A percentile compares a stretch with the other conserved stretches of the same genome.
Conservation (phyloP, 2,797 vertebrate genomes). For the Tympanoctomys barrerae region DNA sequence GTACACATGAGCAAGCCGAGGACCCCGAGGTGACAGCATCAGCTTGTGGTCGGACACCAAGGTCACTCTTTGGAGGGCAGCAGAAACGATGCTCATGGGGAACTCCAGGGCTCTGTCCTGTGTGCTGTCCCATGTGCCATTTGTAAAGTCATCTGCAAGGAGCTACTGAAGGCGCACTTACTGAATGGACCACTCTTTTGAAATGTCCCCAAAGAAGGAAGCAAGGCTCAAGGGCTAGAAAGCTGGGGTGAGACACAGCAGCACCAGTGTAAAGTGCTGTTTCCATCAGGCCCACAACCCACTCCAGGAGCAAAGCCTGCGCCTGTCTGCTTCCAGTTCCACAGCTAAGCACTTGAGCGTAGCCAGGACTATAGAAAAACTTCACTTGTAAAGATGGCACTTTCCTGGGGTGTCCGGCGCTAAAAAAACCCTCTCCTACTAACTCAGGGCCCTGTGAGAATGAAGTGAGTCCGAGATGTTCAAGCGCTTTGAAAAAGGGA, state of each 20-base stretch:
- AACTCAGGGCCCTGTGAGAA: slow-evolving; percentile 15
- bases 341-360: not conserved
- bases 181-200: not conserved
- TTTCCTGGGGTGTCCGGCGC: not conserved
- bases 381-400: not conserved
- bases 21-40: not conserved
- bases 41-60: not conserved
- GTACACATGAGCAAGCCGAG: not conserved
- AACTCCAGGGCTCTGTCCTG: not conserved
- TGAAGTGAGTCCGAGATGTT: slow-evolving; percentile 62
- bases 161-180: not conserved
- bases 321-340: not conserved
- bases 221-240: not conserved
- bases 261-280: no score
- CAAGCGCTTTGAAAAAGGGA: slow-evolving; percentile 79
- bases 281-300: not conserved
- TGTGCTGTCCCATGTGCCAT: not conserved
- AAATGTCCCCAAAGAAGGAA: not conserved
- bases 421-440: not conserved
- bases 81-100: not conserved
- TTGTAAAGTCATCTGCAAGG: not conserved
- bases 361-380: not conserved
- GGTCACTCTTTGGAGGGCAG: no score
- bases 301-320: no score
- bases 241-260: not conserved